These are phyloP conservation scores for Callaeas wilsoni DNA, from an alignment of 2,113 vertebrate genomes.

Conservation along the genomic window DNA sequence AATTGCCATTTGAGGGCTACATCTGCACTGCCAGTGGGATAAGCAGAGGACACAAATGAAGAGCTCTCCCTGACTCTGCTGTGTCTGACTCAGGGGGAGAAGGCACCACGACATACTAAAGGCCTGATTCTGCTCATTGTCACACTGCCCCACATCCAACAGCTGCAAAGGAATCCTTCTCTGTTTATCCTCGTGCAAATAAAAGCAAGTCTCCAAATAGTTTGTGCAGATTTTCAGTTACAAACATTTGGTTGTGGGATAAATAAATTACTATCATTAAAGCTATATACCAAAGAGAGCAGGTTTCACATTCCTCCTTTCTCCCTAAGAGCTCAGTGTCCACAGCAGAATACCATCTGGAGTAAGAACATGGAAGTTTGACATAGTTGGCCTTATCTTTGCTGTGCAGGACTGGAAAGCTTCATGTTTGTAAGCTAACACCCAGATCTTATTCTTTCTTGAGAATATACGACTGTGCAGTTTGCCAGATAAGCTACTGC, in stretches of 20 bases:
- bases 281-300: background rate
- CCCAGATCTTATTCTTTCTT: constrained; percentile 37
- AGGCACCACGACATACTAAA: background rate
- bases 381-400: constrained; percentile 30
- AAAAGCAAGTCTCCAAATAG: background rate
- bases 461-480: background rate
- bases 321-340: background rate
- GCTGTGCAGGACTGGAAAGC: constrained; percentile 13
- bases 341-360: background rate
- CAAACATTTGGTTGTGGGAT: background rate
- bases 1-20: background rate
- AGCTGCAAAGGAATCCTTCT: background rate
- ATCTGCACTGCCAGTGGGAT: background rate
- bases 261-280: background rate
- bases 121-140: background rate
- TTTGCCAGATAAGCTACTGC: constrained; percentile 28
- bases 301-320: background rate
- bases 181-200: background rate
- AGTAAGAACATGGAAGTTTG: constrained; percentile 10
- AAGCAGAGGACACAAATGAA: background rate
- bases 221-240: background rate
- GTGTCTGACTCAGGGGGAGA: background rate
- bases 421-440: constrained; percentile 40
- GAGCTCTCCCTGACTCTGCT: background rate
- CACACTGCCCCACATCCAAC: background rate